Evolutionary conservation across 2,888 invertebrate genomes (phyloP), one percentile per base, ranked within the genome.

Genomic region (Lithophane semibrunnea): DNA sequence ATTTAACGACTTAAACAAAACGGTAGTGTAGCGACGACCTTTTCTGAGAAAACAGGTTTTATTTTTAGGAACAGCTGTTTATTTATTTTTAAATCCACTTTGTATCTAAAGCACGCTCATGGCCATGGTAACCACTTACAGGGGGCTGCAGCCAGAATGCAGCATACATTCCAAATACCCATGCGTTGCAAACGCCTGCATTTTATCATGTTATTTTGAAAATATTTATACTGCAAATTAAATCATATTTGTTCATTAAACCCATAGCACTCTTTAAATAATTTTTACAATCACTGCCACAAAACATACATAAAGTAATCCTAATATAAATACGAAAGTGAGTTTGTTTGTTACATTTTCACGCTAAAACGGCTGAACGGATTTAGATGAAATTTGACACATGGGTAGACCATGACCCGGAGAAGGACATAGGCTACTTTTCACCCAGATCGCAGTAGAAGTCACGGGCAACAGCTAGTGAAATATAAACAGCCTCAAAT

Each of bases 221-320:
- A 16, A n/a, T n/a, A 21, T 37, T 37, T 7, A 12, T 7, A 63
- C 5, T 29, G 18, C 12, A 21, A 63, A 42, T 18, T 12, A 21
- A n/a, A n/a, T n/a, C 16, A 42, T n/a, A 24, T 29, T 21, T 49
- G 1, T 21, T 18, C 8, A 29, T 21, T 52, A 37, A 37, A 37
- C 10, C 0, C 16, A 1, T 54, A 54, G 16, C 13, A 54, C 10
- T 37, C 21, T 68, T 37, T 16, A 8, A 42, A 47, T 44, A 0
- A 29, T 68, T 47, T 58, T 37, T 16, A 58, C 7, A 69, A 16
- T 9, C n/a, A 10, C 24, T n/a, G 10, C 37, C 29, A 44, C 8
- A 3, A 54, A 75, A 64, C 3, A 16, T 47, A 47, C 47, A 16
- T 24, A n/a, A 78, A 79, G 10, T 21, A 37, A 67, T 37, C 37